Evolutionary conservation across 2,888 invertebrate species (phyloP).

Genomic region (Hydrotaea cyrtoneurina): DNA sequence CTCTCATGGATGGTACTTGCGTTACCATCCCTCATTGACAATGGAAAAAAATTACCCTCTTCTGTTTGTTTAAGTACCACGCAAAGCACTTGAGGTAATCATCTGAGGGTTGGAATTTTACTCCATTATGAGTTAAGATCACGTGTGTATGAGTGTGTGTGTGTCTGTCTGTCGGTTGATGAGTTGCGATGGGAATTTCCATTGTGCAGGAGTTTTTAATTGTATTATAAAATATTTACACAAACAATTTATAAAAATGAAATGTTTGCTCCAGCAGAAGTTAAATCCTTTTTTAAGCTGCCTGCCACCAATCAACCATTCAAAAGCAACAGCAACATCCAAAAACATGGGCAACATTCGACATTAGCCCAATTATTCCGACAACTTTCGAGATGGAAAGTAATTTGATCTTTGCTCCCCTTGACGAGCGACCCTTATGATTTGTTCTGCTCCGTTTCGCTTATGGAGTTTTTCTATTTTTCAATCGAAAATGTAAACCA

Average conservation of each 20-base stretch:
- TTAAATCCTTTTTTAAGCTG: neutral
- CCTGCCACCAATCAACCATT: too few species aligned
- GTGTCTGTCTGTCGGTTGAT: neutral
- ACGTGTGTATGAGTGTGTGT: too few species aligned
- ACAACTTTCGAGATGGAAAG: neutral
- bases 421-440: slow-evolving; percentile 12
- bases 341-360: neutral
- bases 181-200: neutral
- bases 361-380: neutral
- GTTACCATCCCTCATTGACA: neutral
- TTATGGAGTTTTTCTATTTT: neutral
- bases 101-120: slow-evolving; percentile 19
- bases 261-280: neutral
- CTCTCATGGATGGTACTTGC: neutral
- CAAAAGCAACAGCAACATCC: neutral
- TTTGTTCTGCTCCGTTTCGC: neutral
- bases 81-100: slow-evolving; percentile 13
- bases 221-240: slow-evolving; percentile 60
- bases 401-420: slow-evolving; percentile 14
- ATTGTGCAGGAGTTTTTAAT: neutral
- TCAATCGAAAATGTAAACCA: neutral
- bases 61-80: neutral
- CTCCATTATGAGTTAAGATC: neutral
- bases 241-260: slow-evolving; percentile 60
- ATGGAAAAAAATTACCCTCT: neutral